A percentile compares a stretch with the other conserved stretches of the same genome.
These are phyloP conservation scores for Oreochromis spilurus DNA, from an alignment of 2,113 vertebrate species.

Conservation along the genomic window DNA sequence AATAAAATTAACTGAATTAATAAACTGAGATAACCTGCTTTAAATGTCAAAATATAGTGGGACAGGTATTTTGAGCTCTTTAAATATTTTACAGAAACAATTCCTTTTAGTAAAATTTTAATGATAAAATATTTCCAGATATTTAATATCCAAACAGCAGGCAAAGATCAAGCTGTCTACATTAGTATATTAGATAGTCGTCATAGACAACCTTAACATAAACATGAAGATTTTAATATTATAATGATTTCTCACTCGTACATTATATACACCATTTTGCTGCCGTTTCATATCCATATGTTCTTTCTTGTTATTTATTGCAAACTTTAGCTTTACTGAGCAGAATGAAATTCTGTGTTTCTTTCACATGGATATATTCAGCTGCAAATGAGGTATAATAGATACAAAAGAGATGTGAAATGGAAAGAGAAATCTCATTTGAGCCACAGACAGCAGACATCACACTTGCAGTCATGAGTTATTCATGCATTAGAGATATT, in stretches of 20 bases:
- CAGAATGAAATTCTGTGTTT: neutral
- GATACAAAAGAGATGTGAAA: neutral
- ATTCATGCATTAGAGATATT: slow-evolving; percentile 42
- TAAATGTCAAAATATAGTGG: neutral
- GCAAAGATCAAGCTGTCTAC: neutral
- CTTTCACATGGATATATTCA: neutral
- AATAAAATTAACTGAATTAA: neutral
- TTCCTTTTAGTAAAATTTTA: neutral
- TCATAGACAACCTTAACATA: neutral
- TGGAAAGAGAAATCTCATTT: slow-evolving; percentile 16
- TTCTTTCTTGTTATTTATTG: neutral
- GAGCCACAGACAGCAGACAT: neutral
- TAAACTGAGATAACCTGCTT: neutral
- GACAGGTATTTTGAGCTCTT: neutral
- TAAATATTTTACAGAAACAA: neutral
- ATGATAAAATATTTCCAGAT: neutral
- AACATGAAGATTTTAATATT: neutral
- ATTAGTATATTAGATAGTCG: accelerated
- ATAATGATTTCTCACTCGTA: neutral
- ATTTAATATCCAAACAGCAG: neutral
- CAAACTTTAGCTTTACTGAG: neutral
- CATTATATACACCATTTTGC: neutral
- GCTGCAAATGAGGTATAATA: slow-evolving; percentile 17
- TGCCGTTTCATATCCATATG: neutral
- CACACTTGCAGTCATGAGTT: slow-evolving; percentile 35